Conservation (phyloP, 2,888 invertebrate genomes). For the Timema podura region DNA sequence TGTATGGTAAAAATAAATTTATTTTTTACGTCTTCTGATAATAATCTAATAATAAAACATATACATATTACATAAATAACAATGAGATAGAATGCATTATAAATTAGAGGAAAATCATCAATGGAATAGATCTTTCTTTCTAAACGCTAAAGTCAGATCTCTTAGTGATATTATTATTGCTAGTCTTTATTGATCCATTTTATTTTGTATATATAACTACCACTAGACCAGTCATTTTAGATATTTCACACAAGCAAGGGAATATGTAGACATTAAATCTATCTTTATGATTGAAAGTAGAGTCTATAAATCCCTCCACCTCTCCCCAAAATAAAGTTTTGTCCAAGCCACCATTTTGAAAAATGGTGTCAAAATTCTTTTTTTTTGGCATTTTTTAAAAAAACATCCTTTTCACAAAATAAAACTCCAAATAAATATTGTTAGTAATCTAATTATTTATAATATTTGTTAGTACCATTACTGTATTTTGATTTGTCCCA, state of each 20-base stretch:
- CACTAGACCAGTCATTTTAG: slow-evolving; percentile 4
- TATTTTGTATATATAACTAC: too few relatives aligned
- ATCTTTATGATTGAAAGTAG: background rate
- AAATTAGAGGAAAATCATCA: too few relatives aligned
- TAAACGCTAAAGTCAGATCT: too few relatives aligned
- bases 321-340: background rate
- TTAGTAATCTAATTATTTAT: background rate
- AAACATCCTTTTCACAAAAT: background rate
- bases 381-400: background rate
- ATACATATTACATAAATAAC: too few relatives aligned
- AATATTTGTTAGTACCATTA: background rate
- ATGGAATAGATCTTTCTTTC: too few relatives aligned
- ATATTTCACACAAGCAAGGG: slow-evolving; percentile 6
- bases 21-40: too few relatives aligned
- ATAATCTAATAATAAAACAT: too few relatives aligned
- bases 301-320: background rate
- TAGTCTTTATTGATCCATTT: too few relatives aligned
- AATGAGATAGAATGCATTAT: too few relatives aligned
- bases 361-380: background rate
- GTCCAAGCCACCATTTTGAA: slow-evolving; percentile 3
- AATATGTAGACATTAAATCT: background rate
- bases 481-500: background rate
- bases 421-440: background rate
- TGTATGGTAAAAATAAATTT: too few relatives aligned
- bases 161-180: too few relatives aligned